Conservation (phyloP, 2,113 vertebrate species). For the Zeus faber region DNA sequence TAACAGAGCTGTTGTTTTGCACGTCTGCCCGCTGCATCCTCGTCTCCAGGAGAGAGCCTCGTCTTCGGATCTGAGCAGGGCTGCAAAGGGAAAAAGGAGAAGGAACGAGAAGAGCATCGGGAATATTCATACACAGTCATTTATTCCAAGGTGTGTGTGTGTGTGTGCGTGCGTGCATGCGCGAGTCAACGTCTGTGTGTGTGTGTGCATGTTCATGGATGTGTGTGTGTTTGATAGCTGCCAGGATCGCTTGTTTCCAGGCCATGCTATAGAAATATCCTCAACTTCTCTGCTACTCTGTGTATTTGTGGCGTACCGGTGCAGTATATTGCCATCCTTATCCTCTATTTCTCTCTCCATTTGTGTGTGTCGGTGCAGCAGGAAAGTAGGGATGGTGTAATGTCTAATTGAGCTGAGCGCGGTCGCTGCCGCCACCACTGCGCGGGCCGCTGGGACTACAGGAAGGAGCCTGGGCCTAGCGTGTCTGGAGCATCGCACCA, state of each 20-base stretch:
- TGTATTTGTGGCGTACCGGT: conserved; percentile 23
- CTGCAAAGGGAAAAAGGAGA: conserved; percentile 29
- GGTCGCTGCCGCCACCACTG: conserved; percentile 48
- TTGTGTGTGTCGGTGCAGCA: conserved; percentile 50
- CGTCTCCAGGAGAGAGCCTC: conserved; percentile 50
- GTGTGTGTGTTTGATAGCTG: conserved; percentile 42
- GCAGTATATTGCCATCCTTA: conserved; percentile 33
- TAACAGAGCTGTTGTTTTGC: conserved; percentile 8
- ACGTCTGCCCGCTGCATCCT: conserved; percentile 31
- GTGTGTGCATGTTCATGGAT: conserved; percentile 3
- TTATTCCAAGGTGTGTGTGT: conserved; percentile 50
- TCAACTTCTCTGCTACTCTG: conserved; percentile 33
- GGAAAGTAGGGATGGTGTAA: conserved; percentile 61
- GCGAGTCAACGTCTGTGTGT: conserved; percentile 13
- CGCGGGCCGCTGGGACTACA: conserved; percentile 62
- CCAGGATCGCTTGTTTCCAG: conserved; percentile 49
- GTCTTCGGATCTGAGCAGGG: conserved; percentile 49
- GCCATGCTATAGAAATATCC: conserved; percentile 44
- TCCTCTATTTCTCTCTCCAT: conserved; percentile 28
- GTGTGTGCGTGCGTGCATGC: conserved; percentile 13
- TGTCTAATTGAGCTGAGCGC: conserved; percentile 65
- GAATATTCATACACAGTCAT: conserved; percentile 48
- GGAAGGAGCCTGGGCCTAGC: conserved; percentile 69
- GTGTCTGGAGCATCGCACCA: conserved; percentile 51
- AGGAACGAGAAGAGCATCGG: conserved; percentile 31